These are phyloP conservation scores for Argyrosomus japonicus DNA, from an alignment of 2,113 vertebrate genomes.

Conservation along the genomic window DNA sequence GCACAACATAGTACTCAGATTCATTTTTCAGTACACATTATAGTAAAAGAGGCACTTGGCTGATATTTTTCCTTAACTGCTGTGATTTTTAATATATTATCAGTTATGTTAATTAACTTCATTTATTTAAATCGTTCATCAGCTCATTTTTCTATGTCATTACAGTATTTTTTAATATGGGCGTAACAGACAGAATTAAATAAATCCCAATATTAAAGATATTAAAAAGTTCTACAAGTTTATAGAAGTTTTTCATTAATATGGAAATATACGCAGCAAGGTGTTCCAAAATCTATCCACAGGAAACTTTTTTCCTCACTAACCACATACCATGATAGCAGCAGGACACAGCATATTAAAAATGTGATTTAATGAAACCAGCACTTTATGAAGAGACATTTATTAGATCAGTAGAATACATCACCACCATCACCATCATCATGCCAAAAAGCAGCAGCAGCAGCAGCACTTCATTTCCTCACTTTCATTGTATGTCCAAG, in stretches of 20 bases:
- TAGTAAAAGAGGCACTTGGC: not conserved
- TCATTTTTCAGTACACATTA: conserved; percentile 21
- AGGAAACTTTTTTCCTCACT: conserved; percentile 8
- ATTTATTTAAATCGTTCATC: conserved; percentile 6
- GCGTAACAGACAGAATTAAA: not conserved
- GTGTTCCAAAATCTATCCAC: not conserved
- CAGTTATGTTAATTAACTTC: conserved; percentile 12
- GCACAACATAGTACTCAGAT: conserved; percentile 23
- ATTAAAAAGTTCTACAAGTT: not conserved
- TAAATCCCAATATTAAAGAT: not conserved
- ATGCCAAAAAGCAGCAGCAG: conserved; percentile 87
- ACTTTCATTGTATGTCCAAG: conserved; percentile 70
- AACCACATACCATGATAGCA: conserved; percentile 15
- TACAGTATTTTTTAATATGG: not conserved
- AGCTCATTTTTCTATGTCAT: not conserved
- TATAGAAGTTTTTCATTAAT: conserved; percentile 22
- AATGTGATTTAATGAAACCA: conserved; percentile 78
- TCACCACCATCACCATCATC: conserved; percentile 85
- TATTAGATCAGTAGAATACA: conserved; percentile 98
- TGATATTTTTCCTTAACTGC: not conserved
- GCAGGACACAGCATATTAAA: conserved; percentile 25
- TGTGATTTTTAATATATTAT: conserved; percentile 12
- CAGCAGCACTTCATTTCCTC: conserved; percentile 90
- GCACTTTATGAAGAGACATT: conserved; percentile 94
- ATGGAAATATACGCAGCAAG: conserved; percentile 1